Conservation (phyloP, 2,113 vertebrate genomes). For the Oncorhynchus gorbuscha region DNA sequence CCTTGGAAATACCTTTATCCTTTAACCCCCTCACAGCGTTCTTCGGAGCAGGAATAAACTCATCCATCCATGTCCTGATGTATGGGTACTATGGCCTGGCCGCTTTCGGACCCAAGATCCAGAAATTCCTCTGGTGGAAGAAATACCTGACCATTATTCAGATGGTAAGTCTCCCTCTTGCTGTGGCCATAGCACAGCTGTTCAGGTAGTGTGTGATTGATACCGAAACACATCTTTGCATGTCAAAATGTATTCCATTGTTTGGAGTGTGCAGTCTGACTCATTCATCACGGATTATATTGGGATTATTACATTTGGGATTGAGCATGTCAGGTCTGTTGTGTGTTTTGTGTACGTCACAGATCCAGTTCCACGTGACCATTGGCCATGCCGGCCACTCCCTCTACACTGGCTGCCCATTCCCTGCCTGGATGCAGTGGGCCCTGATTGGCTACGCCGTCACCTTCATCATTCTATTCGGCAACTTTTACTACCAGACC, state of each 20-base stretch:
- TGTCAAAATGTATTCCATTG: no score
- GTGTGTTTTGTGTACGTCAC: slow-evolving; percentile 22
- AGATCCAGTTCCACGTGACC: slow-evolving; percentile 98
- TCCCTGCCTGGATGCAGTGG: slow-evolving; percentile 99
- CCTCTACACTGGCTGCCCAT: slow-evolving; percentile 93
- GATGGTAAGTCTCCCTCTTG: slow-evolving; percentile 77
- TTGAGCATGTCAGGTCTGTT: no score
- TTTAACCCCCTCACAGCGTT: slow-evolving; percentile 75
- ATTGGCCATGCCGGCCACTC: slow-evolving; percentile 92
- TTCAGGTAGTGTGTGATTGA: neutral
- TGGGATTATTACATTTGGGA: no score
- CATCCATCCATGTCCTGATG: slow-evolving; percentile 95
- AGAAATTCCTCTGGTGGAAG: slow-evolving; percentile 99
- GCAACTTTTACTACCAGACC: slow-evolving; percentile 96
- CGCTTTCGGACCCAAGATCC: slow-evolving; percentile 92
- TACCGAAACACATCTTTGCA: no score
- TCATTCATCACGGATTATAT: no score
- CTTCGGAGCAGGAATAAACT: slow-evolving; percentile 93
- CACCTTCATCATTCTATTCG: slow-evolving; percentile 96
- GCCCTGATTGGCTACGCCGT: slow-evolving; percentile 91
- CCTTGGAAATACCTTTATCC: neutral
- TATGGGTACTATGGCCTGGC: slow-evolving; percentile 95
- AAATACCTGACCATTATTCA: slow-evolving; percentile 97
- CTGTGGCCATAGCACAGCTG: neutral
- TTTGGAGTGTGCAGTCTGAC: no score